A percentile compares a stretch with the other conserved stretches of the same genome.
These are phyloP conservation scores for Aulostomus chinensis DNA, from an alignment of 2,797 vertebrate species.

Conservation along the genomic window DNA sequence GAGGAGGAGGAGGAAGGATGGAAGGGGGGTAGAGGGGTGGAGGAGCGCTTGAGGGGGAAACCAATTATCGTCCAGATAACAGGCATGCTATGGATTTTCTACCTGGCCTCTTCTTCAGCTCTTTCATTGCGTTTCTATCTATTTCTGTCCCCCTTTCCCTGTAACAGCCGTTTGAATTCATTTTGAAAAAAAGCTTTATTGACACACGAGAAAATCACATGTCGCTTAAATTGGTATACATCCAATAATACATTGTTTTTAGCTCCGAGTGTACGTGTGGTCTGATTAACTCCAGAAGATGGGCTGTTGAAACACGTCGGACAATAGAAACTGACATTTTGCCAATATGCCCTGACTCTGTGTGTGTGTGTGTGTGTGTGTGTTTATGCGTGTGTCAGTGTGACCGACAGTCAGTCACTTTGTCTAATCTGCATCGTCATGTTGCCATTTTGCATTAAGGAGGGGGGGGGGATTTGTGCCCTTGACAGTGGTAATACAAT, in stretches of 20 bases:
- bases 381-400: constrained; percentile 26
- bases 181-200: constrained; percentile 35
- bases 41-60: constrained; percentile 48
- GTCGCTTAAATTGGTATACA: constrained; percentile 11
- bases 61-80: constrained; percentile 77
- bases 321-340: constrained; percentile 58
- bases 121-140: constrained; percentile 39
- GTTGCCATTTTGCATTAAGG: constrained; percentile 36
- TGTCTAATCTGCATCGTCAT: constrained; percentile 57
- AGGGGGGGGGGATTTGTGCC: constrained; percentile 22
- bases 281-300: constrained; percentile 58
- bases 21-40: constrained; percentile 15
- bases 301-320: constrained; percentile 61
- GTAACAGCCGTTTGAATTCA: constrained; percentile 39
- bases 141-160: constrained; percentile 26
- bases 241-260: constrained; percentile 10
- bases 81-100: constrained; percentile 75
- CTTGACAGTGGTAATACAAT: constrained; percentile 21
- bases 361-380: constrained; percentile 13
- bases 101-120: constrained; percentile 51
- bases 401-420: constrained; percentile 30
- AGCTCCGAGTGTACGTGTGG: constrained; percentile 11
- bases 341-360: constrained; percentile 51
- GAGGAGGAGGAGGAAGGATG: constrained; percentile 36
- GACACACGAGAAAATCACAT: constrained; percentile 27